Evolutionary conservation across 2,113 vertebrate genomes (phyloP).

Genomic region (Bubalus kerabau): DNA sequence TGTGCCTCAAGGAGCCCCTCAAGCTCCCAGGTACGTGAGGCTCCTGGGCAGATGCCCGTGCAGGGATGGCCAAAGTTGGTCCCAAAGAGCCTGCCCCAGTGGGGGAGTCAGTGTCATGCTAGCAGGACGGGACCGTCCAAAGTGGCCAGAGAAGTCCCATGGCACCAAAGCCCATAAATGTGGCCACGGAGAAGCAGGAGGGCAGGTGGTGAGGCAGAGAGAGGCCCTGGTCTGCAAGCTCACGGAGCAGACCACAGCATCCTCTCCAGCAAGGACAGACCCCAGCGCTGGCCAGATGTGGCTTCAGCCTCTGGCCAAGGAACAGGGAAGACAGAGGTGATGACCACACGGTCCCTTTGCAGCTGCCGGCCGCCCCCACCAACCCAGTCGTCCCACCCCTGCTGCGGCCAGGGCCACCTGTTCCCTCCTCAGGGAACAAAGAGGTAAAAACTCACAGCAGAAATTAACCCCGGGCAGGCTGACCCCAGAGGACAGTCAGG

Average conservation of each 20-base stretch:
- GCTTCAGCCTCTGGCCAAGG: too few species aligned
- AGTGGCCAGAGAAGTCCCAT: background rate
- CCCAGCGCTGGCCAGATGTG: too few species aligned
- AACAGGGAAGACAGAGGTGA: too few species aligned
- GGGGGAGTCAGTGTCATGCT: background rate
- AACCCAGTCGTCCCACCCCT: background rate
- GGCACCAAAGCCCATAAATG: background rate
- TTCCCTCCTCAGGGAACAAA: too few species aligned
- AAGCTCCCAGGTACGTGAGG: background rate
- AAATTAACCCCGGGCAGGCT: background rate
- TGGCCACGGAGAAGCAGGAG: background rate
- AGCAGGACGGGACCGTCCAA: background rate
- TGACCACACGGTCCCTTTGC: rapidly evolving
- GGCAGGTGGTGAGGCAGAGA: background rate
- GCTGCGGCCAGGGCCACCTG: too few species aligned
- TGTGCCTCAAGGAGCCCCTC: background rate
- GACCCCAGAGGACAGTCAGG: rapidly evolving
- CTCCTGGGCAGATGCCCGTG: too few species aligned
- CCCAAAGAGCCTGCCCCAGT: background rate
- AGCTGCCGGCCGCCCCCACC: background rate
- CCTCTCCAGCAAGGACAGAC: background rate
- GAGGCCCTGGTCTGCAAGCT: background rate
- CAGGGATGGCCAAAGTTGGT: background rate
- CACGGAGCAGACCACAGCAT: background rate
- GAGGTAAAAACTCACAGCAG: background rate